Base-by-base conservation (phyloP, 2,797 vertebrate genomes). In the Pangasius krempfi region DNA sequence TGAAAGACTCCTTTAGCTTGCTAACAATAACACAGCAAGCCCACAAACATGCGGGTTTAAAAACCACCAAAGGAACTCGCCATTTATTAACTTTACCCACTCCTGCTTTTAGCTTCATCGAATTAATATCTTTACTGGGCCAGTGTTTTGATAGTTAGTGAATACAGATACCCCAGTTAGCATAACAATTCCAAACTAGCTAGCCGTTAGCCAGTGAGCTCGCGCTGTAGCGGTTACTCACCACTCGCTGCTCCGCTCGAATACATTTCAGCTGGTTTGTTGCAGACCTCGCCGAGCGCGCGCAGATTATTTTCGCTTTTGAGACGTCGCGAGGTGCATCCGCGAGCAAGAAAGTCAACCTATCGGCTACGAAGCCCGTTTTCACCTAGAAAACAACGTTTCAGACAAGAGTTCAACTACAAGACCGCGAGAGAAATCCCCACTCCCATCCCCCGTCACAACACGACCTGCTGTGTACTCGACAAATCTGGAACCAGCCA, bases 211-310 rank as follows among this genome's bases (percentile, higher is more conserved):
- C 93, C 91, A 62, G 60, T n/a, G 40, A 64, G 90, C 93, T 93
- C 64, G 86, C 89, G 82, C 68, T 83, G 73, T 25, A 78, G 58
- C 86, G 90, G 89, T 78, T 92, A 95, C 96, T 96, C 95, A 96
- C 96, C 96, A 94, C 93, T 95, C 94, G 95, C 90, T 90, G 91
- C 93, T 92, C 90, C 88, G 93, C 95, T 95, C 94, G 96, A 94
- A 94, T 94, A 96, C 96, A 97, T 97, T 95, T 96, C 95, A 93
- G 94, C 93, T 93, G 95, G 93, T 94, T 93, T 92, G 85, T 92
- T 90, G 93, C 94, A 91, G 87, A 94, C 90, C 92, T 92, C 93
- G 94, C 93, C 94, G 94, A 92, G 92, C 92, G 92, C 92, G 92
- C 81, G 81, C 90, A 87, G 91, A 91, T 93, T 94, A 93, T 94